These are phyloP conservation scores for Phenganax marumi DNA, from an alignment of 92 coral and sea anemone species.

Conservation along the genomic window DNA sequence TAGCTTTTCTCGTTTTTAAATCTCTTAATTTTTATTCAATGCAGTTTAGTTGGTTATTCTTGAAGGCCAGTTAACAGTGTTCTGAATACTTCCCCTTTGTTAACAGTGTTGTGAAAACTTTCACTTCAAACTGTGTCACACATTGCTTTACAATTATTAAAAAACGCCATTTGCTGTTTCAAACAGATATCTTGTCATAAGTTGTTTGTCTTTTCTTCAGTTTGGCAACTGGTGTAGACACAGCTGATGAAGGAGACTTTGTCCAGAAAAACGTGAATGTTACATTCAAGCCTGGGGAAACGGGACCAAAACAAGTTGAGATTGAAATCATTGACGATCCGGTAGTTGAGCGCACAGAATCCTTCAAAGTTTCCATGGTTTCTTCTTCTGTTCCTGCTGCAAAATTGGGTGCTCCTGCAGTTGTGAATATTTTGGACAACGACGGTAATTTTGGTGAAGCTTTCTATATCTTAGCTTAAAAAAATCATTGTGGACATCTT, in stretches of 20 bases:
- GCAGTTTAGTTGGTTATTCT: background rate
- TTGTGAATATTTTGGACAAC: conserved; percentile 6
- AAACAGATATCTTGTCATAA: no score
- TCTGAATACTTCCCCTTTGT: no score
- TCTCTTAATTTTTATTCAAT: background rate
- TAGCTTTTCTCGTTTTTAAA: background rate
- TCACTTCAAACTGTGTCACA: no score
- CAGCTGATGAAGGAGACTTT: background rate
- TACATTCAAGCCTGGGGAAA: conserved; percentile 6
- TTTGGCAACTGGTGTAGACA: background rate
- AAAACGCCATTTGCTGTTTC: no score
- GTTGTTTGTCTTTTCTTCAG: background rate
- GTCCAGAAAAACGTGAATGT: background rate
- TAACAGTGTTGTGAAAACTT: no score
- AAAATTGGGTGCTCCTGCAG: background rate
- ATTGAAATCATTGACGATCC: conserved; percentile 16
- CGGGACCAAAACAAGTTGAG: conserved; percentile 18
- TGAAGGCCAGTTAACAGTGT: no score
- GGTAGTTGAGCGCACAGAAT: background rate
- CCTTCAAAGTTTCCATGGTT: background rate
- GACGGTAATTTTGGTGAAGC: background rate
- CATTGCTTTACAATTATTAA: no score
- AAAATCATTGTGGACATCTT: background rate
- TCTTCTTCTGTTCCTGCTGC: conserved; percentile 2
- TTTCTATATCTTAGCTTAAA: background rate